These are phyloP conservation scores for Rhinophrynus dorsalis DNA, from an alignment of 2,797 vertebrate genomes.

Conservation along the genomic window DNA sequence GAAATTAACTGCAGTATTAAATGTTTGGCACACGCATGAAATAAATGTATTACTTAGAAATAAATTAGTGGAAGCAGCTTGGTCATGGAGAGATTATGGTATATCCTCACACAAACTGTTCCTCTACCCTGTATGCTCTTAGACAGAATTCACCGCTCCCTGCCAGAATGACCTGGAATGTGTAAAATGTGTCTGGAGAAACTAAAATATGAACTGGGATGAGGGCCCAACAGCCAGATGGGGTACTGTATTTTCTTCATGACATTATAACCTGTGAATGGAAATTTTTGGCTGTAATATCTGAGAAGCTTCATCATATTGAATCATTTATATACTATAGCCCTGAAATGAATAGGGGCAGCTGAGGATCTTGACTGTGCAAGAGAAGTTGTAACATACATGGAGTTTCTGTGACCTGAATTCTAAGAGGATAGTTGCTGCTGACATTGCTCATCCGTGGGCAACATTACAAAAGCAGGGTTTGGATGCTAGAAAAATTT, in stretches of 20 bases:
- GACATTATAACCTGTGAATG: conserved; percentile 8
- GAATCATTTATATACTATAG: conserved; percentile 20
- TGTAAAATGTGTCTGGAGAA: conserved; percentile 36
- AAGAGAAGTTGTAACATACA: background rate
- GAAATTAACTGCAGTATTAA: no score
- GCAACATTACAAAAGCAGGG: no score
- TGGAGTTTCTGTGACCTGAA: background rate
- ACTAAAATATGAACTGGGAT: conserved; percentile 24
- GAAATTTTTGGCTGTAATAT: conserved; percentile 24
- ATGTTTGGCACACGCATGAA: no score
- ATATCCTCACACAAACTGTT: conserved; percentile 16
- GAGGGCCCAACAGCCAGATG: conserved; percentile 26
- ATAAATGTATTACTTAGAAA: no score
- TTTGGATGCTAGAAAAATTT: no score
- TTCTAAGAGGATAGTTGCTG: no score
- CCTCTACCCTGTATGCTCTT: background rate
- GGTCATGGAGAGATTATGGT: no score
- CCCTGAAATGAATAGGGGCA: conserved; percentile 1
- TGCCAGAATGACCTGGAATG: conserved; percentile 33
- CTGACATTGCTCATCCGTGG: no score
- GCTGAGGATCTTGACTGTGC: conserved; percentile 8
- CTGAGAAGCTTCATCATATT: background rate
- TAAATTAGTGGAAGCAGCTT: no score
- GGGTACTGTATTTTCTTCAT: conserved; percentile 19
- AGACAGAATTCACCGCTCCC: conserved; percentile 1